Evolutionary conservation across 92 coral and sea anemone genomes (phyloP).

Genomic region (Phenganax marumi): DNA sequence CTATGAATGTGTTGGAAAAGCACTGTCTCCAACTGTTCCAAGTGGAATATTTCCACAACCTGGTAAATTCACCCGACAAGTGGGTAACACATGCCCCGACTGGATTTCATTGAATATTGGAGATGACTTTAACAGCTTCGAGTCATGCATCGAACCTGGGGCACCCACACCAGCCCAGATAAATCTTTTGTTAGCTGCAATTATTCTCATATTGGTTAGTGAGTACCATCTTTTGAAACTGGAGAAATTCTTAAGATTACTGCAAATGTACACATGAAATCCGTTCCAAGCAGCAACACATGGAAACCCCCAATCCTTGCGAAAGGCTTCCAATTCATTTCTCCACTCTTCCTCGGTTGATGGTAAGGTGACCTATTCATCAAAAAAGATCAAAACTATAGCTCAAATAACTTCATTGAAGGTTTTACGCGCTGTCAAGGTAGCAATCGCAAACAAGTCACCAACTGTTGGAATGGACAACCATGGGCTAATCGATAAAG

Average conservation of each 20-base stretch:
- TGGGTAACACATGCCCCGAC: constrained; percentile 39
- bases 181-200: constrained; percentile 43
- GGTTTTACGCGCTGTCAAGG: too few species aligned
- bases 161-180: too few species aligned
- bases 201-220: constrained; percentile 48
- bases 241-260: too few species aligned
- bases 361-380: constrained; percentile 37
- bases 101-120: constrained; percentile 29
- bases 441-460: too few species aligned
- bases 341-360: constrained; percentile 45
- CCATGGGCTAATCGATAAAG: too few species aligned
- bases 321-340: constrained; percentile 40
- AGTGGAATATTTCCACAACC: constrained; percentile 39
- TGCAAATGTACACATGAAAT: too few species aligned
- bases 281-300: constrained; percentile 58
- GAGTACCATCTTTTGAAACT: constrained; percentile 53
- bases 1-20: constrained; percentile 38
- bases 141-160: constrained; percentile 55
- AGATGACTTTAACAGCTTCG: constrained; percentile 41
- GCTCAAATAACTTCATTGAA: too few species aligned
- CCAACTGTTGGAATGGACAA: too few species aligned
- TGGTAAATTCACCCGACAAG: constrained; percentile 28
- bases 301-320: constrained; percentile 58
- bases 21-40: constrained; percentile 27
- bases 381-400: constrained; percentile 24